Conservation (phyloP, 2,113 vertebrate species). For the Pluvialis apricaria region DNA sequence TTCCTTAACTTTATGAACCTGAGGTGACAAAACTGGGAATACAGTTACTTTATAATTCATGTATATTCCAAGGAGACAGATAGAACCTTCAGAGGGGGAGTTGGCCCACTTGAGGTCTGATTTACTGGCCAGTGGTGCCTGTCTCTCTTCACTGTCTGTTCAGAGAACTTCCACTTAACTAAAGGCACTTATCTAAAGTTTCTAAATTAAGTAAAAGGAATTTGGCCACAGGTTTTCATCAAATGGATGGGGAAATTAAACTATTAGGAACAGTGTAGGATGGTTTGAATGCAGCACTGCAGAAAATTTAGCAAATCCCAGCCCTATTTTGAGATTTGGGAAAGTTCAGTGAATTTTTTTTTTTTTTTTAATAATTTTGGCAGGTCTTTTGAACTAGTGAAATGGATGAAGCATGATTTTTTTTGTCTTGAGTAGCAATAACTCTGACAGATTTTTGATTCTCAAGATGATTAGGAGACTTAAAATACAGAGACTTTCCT, state of each 20-base stretch:
- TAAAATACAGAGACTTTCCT: not conserved
- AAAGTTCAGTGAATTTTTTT: not conserved
- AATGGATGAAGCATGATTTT: not conserved
- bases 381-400: not conserved
- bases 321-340: not conserved
- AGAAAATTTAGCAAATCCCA: not conserved
- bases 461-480: not conserved
- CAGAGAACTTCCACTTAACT: not conserved
- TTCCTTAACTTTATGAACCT: slow-evolving; percentile 18
- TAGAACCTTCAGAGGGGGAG: not conserved
- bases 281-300: not conserved
- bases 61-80: not conserved
- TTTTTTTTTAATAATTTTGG: not conserved
- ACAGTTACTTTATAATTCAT: not conserved
- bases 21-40: not conserved
- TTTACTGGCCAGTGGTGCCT: not conserved
- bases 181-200: not conserved
- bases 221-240: not conserved
- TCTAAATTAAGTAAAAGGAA: not conserved
- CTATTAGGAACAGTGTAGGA: not conserved
- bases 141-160: not conserved
- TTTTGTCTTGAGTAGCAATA: not conserved
- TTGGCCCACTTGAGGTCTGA: not conserved
- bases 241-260: not conserved
- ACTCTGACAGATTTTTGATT: not conserved